Base-by-base conservation (phyloP, 2,113 vertebrate species). In the Calypte anna region DNA sequence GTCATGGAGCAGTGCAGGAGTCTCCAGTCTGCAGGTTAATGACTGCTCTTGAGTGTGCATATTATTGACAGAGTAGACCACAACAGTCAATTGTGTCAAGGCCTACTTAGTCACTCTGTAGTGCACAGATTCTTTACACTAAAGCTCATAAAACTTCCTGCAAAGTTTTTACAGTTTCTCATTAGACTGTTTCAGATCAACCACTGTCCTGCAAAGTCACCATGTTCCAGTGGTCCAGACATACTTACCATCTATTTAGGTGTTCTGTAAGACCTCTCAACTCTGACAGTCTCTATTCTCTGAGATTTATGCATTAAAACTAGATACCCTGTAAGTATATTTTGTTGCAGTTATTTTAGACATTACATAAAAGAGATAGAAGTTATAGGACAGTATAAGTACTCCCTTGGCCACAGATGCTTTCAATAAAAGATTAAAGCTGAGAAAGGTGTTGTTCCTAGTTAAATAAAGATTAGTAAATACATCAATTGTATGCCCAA, bases 21-120 rank as follows among this genome's bases (percentile, higher is more conserved):
- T 72, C 67, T 91, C 58, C 57, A 84, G 7, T 69, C 87, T 90
- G 63, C 80, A 94, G 86, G 55, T 36, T 73, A 95, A 80, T 59
- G 59, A 87, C 82, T 95, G 78, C 92, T 77, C n/a, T 59, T 64
- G 43, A 61, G 72, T 15, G 46, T 44, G n/a, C 44, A 3, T 70
- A 50, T 75, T 68, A 88, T 14, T 75, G 66, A 69, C 62, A 62
- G 82, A 83, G 64, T 11, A 80, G 83, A 84, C 78, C 81, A 40
- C 79, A 59, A 33, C 53, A 40, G 83, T 75, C 93, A 85, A 6
- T 38, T 80, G 33, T 74, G 30, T 91, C 82, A 86, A 94, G 50
- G 61, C 53, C 21, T 75, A 73, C 66, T 94, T 82, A 51, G n/a
- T 73, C 57, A 72, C 61, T 91, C 61, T 73, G 91, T 63, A 87